Evolutionary conservation across 2,113 vertebrate species (phyloP).

Genomic region (Anolis sagrei): DNA sequence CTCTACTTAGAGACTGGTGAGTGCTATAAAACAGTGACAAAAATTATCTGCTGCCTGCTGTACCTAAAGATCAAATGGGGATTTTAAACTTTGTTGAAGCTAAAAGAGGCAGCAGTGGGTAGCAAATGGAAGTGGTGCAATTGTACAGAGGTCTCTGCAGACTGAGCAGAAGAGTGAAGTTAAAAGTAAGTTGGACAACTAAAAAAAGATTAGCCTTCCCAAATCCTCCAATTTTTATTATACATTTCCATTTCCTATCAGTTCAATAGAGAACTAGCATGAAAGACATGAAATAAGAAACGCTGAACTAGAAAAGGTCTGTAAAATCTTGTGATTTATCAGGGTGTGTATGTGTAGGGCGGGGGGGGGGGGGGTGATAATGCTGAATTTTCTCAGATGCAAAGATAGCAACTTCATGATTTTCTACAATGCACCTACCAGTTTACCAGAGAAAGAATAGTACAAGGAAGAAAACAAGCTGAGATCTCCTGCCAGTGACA

Average conservation of each 20-base stretch:
- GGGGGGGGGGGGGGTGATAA: background rate
- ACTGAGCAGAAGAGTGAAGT: constrained; percentile 47
- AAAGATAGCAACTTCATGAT: constrained; percentile 16
- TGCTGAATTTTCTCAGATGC: constrained; percentile 42
- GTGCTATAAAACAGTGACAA: constrained; percentile 53
- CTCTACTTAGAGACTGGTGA: constrained; percentile 60
- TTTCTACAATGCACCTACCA: constrained; percentile 14
- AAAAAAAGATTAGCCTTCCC: constrained; percentile 41
- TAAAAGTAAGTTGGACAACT: constrained; percentile 36
- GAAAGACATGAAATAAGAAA: constrained; percentile 39
- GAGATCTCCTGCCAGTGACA: background rate
- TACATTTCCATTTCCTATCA: constrained; percentile 28
- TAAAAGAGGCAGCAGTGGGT: constrained; percentile 43
- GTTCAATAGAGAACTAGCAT: constrained; percentile 43
- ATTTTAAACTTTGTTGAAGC: constrained; percentile 57
- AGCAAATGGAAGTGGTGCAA: constrained; percentile 22
- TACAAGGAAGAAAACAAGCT: background rate
- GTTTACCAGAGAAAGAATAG: constrained; percentile 17
- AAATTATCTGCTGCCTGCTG: constrained; percentile 38
- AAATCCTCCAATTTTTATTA: constrained; percentile 24
- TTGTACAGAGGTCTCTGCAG: constrained; percentile 38
- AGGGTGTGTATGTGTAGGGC: background rate
- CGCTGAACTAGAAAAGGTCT: constrained; percentile 46
- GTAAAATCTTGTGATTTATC: constrained; percentile 42
- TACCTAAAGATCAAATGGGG: constrained; percentile 62